Evolutionary conservation across 2,888 invertebrate genomes (phyloP), one percentile per base, ranked within the genome.

Genomic region (Drosophila tripunctata): DNA sequence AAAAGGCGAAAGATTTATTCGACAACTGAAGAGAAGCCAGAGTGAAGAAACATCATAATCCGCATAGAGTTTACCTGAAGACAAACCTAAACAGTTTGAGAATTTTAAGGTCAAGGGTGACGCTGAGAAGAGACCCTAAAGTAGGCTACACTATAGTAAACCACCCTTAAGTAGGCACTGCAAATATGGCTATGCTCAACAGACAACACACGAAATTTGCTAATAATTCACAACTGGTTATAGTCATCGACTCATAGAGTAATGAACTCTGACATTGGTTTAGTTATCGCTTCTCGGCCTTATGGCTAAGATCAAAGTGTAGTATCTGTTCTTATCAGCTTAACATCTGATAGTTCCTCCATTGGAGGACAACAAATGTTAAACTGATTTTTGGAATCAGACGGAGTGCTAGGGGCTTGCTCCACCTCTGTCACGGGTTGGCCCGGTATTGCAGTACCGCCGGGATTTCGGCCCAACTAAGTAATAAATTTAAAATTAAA

Each of bases 1-100:
- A 94, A 94, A 94, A 94, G 94, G 94, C 94, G 94, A 94, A 94
- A 94, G 94, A 94, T 94, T 94, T 94, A 92, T 93, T 89, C 93
- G 94, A 86, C 92, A 63, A 90, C 91, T 93, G 93, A 93, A 93
- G 93, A 92, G 93, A 93, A 92, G 92, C 93, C 93, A 93, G 93
- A 93, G 93, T 92, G 24, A 67, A 5, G 15, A 10, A 5, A 0
- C 1, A 14, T 0, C 10, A 3, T 0, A 1, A 10, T 12, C 1
- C 7, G 24, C 1, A 3, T 0, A 1, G 7, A 3, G 2, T 12
- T 7, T 48, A 30, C 14, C 0, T 4, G 1, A 8, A 2, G 2
- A 1, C 1, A 12, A 2, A 15, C 41, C 55, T 57, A 1, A 73
- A 76, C 62, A 8, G 15, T 15, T 83, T 80, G 67, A 3, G 78